Conservation (phyloP, 2,888 invertebrate genomes). For the Lasioglossum oenotherae region DNA sequence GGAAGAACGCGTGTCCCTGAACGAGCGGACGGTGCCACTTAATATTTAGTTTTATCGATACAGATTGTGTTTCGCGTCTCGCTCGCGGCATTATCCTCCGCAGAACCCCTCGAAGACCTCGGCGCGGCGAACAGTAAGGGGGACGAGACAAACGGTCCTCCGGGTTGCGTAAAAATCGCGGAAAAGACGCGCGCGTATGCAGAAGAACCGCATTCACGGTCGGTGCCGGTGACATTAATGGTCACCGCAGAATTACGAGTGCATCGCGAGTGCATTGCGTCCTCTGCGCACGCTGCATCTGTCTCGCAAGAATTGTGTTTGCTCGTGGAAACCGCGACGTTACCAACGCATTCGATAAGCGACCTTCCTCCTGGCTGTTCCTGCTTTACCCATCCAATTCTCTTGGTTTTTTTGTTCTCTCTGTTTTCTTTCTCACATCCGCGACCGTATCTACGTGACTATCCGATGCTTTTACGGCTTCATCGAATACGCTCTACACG, state of each 20-base stretch:
- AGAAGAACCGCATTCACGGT: slow-evolving; percentile 12
- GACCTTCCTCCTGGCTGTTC: slow-evolving; percentile 18
- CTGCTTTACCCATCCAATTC: slow-evolving; percentile 23
- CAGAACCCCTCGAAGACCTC: background rate
- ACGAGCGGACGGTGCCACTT: slow-evolving; percentile 19
- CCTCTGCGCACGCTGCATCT: background rate
- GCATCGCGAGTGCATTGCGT: background rate
- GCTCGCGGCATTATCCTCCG: background rate
- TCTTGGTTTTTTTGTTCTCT: slow-evolving; percentile 5
- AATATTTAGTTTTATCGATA: slow-evolving; percentile 18
- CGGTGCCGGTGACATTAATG: slow-evolving; percentile 50
- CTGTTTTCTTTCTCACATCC: background rate
- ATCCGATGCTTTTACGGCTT: slow-evolving; percentile 56
- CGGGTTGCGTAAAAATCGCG: slow-evolving; percentile 54
- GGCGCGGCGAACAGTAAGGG: background rate
- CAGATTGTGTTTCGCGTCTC: slow-evolving; percentile 17
- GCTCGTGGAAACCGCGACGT: slow-evolving; percentile 41
- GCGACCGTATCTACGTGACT: slow-evolving; percentile 60
- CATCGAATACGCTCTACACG: slow-evolving; percentile 50
- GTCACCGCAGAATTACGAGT: slow-evolving; percentile 48
- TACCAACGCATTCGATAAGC: slow-evolving; percentile 40
- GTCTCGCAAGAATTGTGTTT: background rate
- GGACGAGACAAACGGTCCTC: slow-evolving; percentile 29
- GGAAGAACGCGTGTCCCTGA: background rate
- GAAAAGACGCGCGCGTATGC: slow-evolving; percentile 26